A percentile compares a stretch with the other conserved stretches of the same genome.
Evolutionary conservation across 2,113 vertebrate species (phyloP).

Genomic region (Cyphomyrus discorhynchus): DNA sequence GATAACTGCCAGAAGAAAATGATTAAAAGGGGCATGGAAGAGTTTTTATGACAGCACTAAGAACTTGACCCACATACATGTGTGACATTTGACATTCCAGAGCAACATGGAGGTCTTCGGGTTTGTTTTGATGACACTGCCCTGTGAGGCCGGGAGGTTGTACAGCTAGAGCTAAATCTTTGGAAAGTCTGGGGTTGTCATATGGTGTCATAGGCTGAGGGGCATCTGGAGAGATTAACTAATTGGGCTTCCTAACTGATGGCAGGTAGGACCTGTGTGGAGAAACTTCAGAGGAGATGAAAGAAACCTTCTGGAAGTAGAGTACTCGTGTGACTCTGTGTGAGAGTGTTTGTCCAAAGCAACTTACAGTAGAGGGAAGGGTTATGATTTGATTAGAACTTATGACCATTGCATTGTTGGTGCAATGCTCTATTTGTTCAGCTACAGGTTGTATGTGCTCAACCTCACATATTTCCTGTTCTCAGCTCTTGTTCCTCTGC

Average conservation of each 20-base stretch:
- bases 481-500: background rate
- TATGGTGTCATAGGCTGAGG: background rate
- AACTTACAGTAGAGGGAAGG: background rate
- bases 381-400: background rate
- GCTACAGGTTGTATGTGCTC: background rate
- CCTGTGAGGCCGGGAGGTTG: background rate
- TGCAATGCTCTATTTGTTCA: background rate
- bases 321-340: background rate
- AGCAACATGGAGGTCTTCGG: background rate
- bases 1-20: background rate
- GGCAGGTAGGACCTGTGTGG: background rate
- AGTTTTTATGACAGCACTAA: background rate
- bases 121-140: background rate
- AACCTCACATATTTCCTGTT: background rate
- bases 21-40: background rate
- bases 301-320: background rate
- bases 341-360: background rate
- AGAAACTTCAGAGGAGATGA: background rate
- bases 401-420: background rate
- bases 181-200: background rate
- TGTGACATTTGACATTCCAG: background rate
- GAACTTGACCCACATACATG: background rate
- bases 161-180: background rate
- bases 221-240: background rate
- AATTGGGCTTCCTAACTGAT: background rate